A percentile compares a stretch with the other conserved stretches of the same genome.
Evolutionary conservation across 2,113 vertebrate genomes (phyloP).

Genomic region (Periophthalmus modestus): DNA sequence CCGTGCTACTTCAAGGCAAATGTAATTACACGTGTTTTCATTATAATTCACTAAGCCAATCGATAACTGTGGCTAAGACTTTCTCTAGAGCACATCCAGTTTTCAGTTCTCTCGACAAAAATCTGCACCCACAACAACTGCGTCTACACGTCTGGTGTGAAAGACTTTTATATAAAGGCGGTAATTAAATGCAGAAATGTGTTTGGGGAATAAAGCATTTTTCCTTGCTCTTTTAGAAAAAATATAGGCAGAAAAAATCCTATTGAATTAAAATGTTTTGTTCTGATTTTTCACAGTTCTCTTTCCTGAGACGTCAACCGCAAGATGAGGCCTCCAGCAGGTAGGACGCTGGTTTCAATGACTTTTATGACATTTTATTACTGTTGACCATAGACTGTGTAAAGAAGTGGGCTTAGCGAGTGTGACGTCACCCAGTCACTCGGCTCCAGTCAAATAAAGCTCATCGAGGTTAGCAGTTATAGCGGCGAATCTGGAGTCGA

Average conservation of each 20-base stretch:
- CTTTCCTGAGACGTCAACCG: constrained; percentile 89
- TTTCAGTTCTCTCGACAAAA: constrained; percentile 32
- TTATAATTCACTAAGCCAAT: constrained; percentile 63
- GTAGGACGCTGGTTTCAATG: constrained; percentile 71
- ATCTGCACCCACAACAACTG: constrained; percentile 24
- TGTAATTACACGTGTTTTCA: constrained; percentile 69
- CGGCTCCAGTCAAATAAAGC: too few species aligned
- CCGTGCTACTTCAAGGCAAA: constrained; percentile 69
- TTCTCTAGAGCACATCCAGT: constrained; percentile 38
- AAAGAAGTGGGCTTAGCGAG: too few species aligned
- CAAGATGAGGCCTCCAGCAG: constrained; percentile 87
- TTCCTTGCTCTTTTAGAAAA: background rate
- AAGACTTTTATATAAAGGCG: background rate
- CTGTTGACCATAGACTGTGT: too few species aligned
- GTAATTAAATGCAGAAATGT: constrained; percentile 18
- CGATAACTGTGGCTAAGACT: constrained; percentile 55
- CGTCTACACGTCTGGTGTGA: constrained; percentile 16
- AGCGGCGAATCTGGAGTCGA: too few species aligned
- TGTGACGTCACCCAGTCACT: too few species aligned
- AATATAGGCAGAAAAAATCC: background rate
- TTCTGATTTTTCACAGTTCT: constrained; percentile 82
- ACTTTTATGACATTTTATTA: background rate
- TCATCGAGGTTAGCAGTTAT: too few species aligned
- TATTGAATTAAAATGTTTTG: constrained; percentile 26
- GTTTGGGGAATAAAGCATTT: background rate